Evolutionary conservation across 2,113 vertebrate genomes (phyloP).

Genomic region (Noctilio leporinus): DNA sequence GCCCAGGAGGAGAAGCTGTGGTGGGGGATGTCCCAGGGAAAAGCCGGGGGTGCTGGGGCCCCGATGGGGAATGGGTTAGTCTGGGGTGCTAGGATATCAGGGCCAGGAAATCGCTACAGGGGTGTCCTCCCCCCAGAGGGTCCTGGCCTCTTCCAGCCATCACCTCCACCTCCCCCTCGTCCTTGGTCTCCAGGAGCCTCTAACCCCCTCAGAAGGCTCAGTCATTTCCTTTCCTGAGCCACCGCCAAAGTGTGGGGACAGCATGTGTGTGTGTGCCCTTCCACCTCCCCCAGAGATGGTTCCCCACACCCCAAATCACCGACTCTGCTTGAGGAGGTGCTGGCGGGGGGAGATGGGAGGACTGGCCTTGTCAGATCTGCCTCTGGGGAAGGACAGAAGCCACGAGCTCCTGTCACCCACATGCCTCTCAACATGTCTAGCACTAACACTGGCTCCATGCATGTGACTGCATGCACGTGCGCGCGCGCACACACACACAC

Average conservation of each 20-base stretch:
- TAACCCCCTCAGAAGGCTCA: not conserved
- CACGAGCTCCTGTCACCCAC: not conserved
- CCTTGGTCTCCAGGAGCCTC: not conserved
- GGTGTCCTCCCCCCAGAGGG: not conserved
- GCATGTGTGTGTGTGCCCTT: no score
- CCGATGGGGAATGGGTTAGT: not conserved
- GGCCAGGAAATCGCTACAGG: not conserved
- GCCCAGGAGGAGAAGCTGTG: not conserved
- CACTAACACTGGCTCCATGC: not conserved
- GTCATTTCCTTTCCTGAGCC: conserved; percentile 32
- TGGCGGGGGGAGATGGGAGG: not conserved
- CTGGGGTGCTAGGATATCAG: not conserved
- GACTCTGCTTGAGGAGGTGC: not conserved
- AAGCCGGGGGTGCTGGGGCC: not conserved
- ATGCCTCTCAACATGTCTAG: not conserved
- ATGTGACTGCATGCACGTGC: not conserved
- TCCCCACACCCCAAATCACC: not conserved
- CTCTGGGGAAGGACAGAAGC: not conserved
- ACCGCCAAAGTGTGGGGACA: not conserved
- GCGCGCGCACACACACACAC: not conserved
- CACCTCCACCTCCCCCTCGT: not conserved
- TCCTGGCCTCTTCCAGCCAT: not conserved
- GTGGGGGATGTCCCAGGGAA: not conserved
- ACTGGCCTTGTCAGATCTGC: not conserved
- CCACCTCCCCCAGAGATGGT: not conserved